A percentile compares a stretch with the other conserved stretches of the same genome.
These are phyloP conservation scores for Micrastur ruficollis DNA, from an alignment of 2,797 vertebrate genomes.

Conservation along the genomic window DNA sequence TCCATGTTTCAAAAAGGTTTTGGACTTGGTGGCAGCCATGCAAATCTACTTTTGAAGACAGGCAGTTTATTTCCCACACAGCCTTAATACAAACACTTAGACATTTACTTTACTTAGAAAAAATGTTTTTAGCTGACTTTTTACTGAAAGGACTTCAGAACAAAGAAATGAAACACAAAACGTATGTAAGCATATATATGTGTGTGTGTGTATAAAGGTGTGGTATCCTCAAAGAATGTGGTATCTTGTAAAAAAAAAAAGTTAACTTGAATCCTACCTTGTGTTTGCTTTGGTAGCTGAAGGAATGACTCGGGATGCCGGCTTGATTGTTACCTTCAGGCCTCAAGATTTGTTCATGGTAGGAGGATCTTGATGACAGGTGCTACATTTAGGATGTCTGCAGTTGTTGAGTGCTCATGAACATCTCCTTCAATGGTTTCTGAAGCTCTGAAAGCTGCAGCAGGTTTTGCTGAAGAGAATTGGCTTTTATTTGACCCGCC, in stretches of 20 bases:
- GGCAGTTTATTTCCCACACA: neutral
- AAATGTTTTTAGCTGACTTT: neutral
- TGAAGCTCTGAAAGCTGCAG: neutral
- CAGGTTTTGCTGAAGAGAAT: neutral
- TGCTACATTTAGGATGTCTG: neutral
- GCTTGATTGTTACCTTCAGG: neutral
- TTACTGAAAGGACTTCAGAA: neutral
- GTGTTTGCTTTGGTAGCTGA: neutral
- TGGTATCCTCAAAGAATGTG: neutral
- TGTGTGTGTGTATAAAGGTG: neutral
- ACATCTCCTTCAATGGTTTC: neutral
- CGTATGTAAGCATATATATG: fast-evolving
- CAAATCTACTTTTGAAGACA: neutral
- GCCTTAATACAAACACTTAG: neutral
- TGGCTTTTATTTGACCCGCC: neutral
- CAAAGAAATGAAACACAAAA: neutral
- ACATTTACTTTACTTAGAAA: neutral
- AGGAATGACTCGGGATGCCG: neutral
- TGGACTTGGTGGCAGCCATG: neutral
- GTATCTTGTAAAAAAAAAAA: neutral
- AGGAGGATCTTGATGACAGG: neutral
- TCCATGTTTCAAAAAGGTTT: neutral
- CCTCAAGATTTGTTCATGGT: neutral
- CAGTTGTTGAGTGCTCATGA: neutral
- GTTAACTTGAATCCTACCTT: neutral